Conservation (phyloP, 2,888 invertebrate genomes). For the Tipula unca region DNA sequence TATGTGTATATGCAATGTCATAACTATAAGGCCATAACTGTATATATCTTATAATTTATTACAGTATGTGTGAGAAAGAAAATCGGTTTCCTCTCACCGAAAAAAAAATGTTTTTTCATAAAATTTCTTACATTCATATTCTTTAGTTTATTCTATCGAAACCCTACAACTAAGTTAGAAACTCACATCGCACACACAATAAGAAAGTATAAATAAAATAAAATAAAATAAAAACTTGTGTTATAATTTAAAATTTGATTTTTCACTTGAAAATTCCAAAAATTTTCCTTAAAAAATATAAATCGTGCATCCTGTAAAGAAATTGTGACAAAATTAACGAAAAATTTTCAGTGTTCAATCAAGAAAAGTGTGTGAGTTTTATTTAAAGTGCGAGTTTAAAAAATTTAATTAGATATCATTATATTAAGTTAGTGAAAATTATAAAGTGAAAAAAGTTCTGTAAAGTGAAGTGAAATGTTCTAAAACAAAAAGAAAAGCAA, state of each 20-base stretch:
- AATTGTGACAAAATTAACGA: background rate
- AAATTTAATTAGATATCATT: background rate
- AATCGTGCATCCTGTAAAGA: background rate
- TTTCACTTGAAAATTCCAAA: background rate
- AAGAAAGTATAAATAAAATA: background rate
- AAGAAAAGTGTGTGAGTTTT: background rate
- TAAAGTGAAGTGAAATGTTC: background rate
- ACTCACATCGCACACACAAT: background rate
- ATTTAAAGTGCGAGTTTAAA: background rate
- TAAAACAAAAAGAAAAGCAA: background rate
- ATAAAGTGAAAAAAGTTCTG: slow-evolving; percentile 1
- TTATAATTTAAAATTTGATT: background rate
- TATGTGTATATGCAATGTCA: no score
- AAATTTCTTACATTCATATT: background rate
- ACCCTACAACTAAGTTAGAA: slow-evolving; percentile 1
- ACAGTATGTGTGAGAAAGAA: background rate
- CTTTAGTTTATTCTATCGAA: background rate
- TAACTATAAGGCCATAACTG: background rate
- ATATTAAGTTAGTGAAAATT: no score
- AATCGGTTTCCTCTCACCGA: background rate
- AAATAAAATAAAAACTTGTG: background rate
- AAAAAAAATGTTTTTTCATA: background rate
- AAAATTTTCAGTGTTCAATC: background rate
- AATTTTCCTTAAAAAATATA: background rate
- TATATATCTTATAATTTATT: background rate